These are phyloP conservation scores for Vireo altiloquus DNA, from an alignment of 2,113 vertebrate genomes.

Conservation along the genomic window DNA sequence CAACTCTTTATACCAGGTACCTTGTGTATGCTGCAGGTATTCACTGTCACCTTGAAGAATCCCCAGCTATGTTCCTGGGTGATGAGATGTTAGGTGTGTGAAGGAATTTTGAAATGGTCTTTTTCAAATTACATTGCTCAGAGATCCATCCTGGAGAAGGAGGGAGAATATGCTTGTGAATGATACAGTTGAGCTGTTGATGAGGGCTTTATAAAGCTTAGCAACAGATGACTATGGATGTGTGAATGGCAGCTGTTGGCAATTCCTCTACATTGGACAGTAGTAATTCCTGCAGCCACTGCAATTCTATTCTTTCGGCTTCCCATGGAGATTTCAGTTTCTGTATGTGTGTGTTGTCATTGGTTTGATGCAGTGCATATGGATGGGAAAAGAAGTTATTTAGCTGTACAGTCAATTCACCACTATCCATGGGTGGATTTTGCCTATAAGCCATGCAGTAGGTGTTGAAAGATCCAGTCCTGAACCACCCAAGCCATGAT, in stretches of 20 bases:
- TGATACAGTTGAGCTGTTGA: not conserved
- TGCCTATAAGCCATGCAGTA: not conserved
- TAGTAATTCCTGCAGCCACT: not conserved
- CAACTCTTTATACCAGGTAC: not conserved
- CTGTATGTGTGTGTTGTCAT: not conserved
- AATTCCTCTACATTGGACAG: not conserved
- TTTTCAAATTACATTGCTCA: not conserved
- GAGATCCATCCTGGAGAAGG: not conserved
- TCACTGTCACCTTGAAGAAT: not conserved
- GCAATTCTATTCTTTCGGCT: not conserved
- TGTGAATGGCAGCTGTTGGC: not conserved
- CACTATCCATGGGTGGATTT: not conserved
- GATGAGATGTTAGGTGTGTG: not conserved
- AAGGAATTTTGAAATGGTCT: not conserved
- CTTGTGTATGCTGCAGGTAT: not conserved
- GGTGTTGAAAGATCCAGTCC: not conserved
- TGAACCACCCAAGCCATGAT: not conserved
- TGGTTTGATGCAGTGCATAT: not conserved
- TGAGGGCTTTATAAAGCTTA: not conserved
- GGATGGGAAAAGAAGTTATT: not conserved
- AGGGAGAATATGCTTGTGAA: not conserved
- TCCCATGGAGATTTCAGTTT: not conserved
- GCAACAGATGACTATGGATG: not conserved
- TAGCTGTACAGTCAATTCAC: not conserved
- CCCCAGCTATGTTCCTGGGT: not conserved